Percentiles rank a stretch among this genome's conserved stretches.
Conservation (phyloP, 2,888 invertebrate genomes). For the Megamerina dolium region DNA sequence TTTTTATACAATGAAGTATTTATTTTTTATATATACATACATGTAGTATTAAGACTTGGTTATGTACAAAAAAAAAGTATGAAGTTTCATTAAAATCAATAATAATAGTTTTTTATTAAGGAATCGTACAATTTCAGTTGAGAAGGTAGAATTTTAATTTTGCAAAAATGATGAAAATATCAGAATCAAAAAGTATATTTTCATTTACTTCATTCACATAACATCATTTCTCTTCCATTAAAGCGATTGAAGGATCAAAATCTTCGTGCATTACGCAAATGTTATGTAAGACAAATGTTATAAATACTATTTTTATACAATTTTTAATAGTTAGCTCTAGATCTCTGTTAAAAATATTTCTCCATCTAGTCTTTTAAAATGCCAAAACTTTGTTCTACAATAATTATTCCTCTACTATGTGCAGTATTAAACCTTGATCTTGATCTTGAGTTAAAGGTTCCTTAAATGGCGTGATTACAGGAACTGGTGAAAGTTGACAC, state of each 20-base stretch:
- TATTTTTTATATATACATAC: too few species aligned
- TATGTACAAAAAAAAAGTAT: too few species aligned
- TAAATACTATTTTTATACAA: slow-evolving; percentile 2
- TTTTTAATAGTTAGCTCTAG: neutral
- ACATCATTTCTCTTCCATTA: too few species aligned
- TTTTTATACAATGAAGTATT: too few species aligned
- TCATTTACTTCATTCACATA: slow-evolving; percentile 1
- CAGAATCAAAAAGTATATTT: neutral
- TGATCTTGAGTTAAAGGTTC: neutral
- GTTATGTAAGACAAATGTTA: neutral
- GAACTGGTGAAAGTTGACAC: slow-evolving; percentile 7
- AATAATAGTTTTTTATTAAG: too few species aligned
- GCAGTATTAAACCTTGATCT: slow-evolving; percentile 4
- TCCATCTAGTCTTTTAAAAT: slow-evolving; percentile 6
- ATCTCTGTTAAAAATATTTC: slow-evolving; percentile 5
- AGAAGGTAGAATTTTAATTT: slow-evolving; percentile 1
- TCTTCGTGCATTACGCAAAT: too few species aligned
- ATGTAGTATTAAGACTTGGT: too few species aligned
- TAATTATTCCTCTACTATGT: slow-evolving; percentile 1
- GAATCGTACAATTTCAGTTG: too few species aligned
- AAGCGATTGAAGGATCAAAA: too few species aligned
- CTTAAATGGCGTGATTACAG: slow-evolving; percentile 11
- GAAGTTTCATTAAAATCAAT: too few species aligned
- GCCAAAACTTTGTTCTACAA: slow-evolving; percentile 2
- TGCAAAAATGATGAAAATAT: neutral